Evolutionary conservation across 2,113 vertebrate genomes (phyloP).

Genomic region (Chaetodon trifascialis): DNA sequence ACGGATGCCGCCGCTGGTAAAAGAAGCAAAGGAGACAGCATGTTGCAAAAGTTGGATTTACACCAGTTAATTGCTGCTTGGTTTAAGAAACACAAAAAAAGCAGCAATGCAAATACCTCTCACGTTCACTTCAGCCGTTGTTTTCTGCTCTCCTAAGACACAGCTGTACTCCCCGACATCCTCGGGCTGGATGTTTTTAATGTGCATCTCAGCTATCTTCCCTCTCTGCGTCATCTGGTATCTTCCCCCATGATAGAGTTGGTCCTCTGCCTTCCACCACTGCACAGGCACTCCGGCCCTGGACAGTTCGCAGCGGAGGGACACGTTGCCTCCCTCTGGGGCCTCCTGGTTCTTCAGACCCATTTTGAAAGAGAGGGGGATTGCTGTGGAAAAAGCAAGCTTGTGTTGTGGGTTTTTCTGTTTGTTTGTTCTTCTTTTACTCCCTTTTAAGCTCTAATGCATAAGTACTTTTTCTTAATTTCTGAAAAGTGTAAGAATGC

Average conservation of each 20-base stretch:
- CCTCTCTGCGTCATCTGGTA: conserved; percentile 86
- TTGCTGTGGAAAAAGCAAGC: conserved; percentile 64
- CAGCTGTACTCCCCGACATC: conserved; percentile 91
- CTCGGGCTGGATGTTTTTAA: conserved; percentile 83
- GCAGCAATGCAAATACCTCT: conserved; percentile 81
- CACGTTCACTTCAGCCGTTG: conserved; percentile 87
- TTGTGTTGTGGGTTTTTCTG: neutral
- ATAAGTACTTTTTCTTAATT: neutral
- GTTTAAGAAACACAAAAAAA: conserved; percentile 13
- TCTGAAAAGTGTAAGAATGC: neutral
- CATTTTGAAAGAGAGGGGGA: conserved; percentile 85
- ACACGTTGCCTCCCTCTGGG: conserved; percentile 81
- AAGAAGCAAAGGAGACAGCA: neutral
- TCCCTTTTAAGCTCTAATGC: neutral
- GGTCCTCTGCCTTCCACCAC: conserved; percentile 88
- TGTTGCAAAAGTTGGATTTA: neutral
- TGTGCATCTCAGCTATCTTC: conserved; percentile 83
- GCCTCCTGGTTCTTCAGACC: conserved; percentile 89
- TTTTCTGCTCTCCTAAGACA: conserved; percentile 87
- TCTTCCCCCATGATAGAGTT: conserved; percentile 78
- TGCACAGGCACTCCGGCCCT: conserved; percentile 83
- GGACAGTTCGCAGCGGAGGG: conserved; percentile 86
- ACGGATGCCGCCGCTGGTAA: conserved; percentile 83
- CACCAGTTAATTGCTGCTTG: neutral
- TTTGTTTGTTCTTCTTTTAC: neutral